phyloP scores from a whole-genome alignment of 2,888 invertebrate species.

The Scaptodrosophila latifasciaeformis region DNA sequence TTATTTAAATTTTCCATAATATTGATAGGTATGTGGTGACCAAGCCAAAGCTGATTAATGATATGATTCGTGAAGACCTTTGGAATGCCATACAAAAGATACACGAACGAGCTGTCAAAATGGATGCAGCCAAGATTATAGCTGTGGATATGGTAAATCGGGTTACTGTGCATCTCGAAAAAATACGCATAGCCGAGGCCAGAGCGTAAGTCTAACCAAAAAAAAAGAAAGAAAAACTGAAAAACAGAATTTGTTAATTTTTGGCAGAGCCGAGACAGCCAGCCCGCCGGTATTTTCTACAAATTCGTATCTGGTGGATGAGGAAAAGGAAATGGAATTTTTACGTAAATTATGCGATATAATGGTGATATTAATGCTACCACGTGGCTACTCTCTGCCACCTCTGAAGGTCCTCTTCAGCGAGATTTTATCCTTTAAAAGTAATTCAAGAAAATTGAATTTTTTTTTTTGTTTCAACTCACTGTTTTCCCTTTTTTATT shows the following conservation, averaged over 20 bases:
- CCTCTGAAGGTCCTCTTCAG: slow-evolving; percentile 87
- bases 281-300: slow-evolving; percentile 83
- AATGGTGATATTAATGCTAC: slow-evolving; percentile 86
- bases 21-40: slow-evolving; percentile 78
- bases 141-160: slow-evolving; percentile 88
- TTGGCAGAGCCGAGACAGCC: slow-evolving; percentile 78
- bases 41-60: slow-evolving; percentile 80
- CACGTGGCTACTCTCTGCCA: slow-evolving; percentile 85
- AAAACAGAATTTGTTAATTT: not conserved
- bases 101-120: slow-evolving; percentile 82
- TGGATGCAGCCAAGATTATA: slow-evolving; percentile 88
- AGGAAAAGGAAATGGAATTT: slow-evolving; percentile 86
- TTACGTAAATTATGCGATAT: slow-evolving; percentile 88
- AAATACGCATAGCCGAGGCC: slow-evolving; percentile 85
- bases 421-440: slow-evolving; percentile 89
- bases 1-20: not conserved
- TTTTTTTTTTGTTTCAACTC: not conserved
- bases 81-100: slow-evolving; percentile 88
- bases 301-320: slow-evolving; percentile 83
- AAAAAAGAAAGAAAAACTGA: not conserved
- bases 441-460: slow-evolving; percentile 75
- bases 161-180: slow-evolving; percentile 89
- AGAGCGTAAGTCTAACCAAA: slow-evolving; percentile 80
- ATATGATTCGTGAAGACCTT: slow-evolving; percentile 84
- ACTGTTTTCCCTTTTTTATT: slow-evolving; percentile 3